Conservation (phyloP, 1,140 invertebrate genomes). For the Drosophila gunungcola region DNA sequence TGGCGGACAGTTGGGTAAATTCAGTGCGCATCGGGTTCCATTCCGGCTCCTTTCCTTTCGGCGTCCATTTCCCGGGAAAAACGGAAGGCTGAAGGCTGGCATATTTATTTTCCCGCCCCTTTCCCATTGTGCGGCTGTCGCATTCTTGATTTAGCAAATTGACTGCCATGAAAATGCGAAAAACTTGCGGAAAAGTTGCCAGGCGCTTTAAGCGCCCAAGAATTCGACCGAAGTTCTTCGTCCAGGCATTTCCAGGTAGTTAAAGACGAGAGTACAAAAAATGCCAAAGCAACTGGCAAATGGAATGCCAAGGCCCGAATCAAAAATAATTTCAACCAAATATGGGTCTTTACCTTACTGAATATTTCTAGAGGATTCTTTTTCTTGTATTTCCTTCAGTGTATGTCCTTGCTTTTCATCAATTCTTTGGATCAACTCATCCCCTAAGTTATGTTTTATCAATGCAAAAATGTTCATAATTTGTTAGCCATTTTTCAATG, state of each 20-base stretch:
- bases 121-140: conserved; percentile 25
- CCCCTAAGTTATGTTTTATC: too few relatives aligned
- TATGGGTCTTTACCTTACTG: neutral
- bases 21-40: conserved; percentile 45
- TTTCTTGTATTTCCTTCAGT: neutral
- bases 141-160: conserved; percentile 62
- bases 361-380: neutral
- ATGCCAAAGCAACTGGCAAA: neutral
- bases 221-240: conserved; percentile 34
- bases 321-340: conserved; percentile 7
- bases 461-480: too few relatives aligned
- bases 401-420: neutral
- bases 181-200: conserved; percentile 51
- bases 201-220: conserved; percentile 38
- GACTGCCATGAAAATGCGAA: conserved; percentile 51
- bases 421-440: neutral
- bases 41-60: conserved; percentile 32
- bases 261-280: neutral
- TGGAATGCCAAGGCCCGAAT: conserved; percentile 13
- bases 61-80: conserved; percentile 16
- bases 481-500: too few relatives aligned
- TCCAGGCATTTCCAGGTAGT: conserved; percentile 8
- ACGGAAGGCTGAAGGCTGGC: conserved; percentile 38
- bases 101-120: conserved; percentile 45
- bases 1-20: conserved; percentile 8